These are phyloP conservation scores for Gorilla gorilla DNA, from an alignment of 2,113 vertebrate species.

Conservation along the genomic window DNA sequence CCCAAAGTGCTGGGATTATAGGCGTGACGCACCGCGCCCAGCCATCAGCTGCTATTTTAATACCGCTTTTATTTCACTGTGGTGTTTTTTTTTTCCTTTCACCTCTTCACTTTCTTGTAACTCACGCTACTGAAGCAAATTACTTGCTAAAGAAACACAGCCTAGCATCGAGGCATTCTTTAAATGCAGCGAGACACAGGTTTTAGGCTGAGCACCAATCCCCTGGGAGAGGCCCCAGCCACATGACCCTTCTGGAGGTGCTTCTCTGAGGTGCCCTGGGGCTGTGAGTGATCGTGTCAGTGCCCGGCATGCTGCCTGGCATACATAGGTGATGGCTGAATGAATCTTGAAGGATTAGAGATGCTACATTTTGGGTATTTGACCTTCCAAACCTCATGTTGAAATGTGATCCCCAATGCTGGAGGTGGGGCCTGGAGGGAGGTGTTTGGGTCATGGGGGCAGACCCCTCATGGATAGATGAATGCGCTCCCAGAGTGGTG, in stretches of 20 bases:
- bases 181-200: neutral
- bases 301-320: neutral
- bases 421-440: neutral
- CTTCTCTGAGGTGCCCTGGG: neutral
- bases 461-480: neutral
- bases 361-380: neutral
- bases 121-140: neutral
- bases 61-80: neutral
- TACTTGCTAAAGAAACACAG: neutral
- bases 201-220: neutral
- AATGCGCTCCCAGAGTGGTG: neutral
- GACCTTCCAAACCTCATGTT: neutral
- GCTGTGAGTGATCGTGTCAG: neutral
- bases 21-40: too few relatives aligned
- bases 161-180: neutral
- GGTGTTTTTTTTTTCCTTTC: neutral
- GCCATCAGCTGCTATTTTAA: neutral
- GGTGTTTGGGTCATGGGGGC: neutral
- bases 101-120: neutral
- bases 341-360: neutral
- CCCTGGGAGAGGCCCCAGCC: neutral
- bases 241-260: neutral
- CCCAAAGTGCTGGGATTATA: too few relatives aligned
- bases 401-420: neutral
- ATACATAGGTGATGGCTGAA: too few relatives aligned